These are phyloP conservation scores for Mellilla xanthometata DNA, from an alignment of 2,888 invertebrate genomes.

Conservation along the genomic window DNA sequence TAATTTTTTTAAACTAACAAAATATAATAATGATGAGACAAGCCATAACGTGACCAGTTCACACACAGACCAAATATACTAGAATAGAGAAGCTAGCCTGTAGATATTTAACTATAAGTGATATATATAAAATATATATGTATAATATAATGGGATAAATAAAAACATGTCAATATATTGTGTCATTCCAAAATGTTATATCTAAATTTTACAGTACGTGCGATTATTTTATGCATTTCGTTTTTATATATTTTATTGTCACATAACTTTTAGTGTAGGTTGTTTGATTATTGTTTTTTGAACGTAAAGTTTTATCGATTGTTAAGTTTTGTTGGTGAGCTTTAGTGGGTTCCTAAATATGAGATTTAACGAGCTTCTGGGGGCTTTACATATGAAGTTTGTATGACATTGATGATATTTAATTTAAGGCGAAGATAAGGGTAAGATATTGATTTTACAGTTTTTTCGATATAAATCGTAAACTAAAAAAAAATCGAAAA, in stretches of 20 bases:
- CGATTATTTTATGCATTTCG: conserved; percentile 47
- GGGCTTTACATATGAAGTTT: conserved; percentile 36
- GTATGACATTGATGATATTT: conserved; percentile 30
- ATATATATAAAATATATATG: conserved; percentile 46
- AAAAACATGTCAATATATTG: conserved; percentile 49
- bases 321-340: conserved; percentile 61
- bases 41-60: conserved; percentile 79
- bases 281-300: conserved; percentile 55
- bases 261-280: conserved; percentile 46
- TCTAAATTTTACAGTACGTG: conserved; percentile 41
- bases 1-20: conserved; percentile 73
- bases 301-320: conserved; percentile 63
- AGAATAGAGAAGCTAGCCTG: conserved; percentile 71
- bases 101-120: conserved; percentile 65
- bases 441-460: no score
- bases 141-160: conserved; percentile 35
- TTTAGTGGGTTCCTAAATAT: conserved; percentile 55
- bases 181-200: conserved; percentile 52
- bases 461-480: no score
- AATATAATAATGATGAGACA: conserved; percentile 65
- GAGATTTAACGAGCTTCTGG: conserved; percentile 47
- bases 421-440: no score
- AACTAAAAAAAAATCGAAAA: no score
- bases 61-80: conserved; percentile 82
- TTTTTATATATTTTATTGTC: conserved; percentile 40